Evolutionary conservation across 2,113 vertebrate genomes (phyloP).

Genomic region (Phylloscopus trochiloides): DNA sequence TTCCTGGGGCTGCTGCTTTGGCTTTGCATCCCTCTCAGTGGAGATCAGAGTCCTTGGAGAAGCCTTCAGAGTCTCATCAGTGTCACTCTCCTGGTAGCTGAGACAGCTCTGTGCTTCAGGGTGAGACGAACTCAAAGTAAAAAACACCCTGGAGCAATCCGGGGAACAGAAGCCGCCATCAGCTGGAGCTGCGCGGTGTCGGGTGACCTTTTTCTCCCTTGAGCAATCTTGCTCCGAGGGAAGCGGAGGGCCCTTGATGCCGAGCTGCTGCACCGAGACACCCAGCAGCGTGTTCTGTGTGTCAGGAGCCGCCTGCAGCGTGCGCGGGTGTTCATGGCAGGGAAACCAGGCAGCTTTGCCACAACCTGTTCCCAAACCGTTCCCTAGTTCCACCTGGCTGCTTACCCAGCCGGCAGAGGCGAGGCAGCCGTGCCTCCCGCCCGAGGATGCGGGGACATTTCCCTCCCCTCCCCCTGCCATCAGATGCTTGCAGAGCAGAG

Average conservation of each 20-base stretch:
- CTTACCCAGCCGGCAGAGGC: not conserved
- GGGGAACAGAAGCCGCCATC: not conserved
- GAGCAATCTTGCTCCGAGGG: not conserved
- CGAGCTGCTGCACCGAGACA: not conserved
- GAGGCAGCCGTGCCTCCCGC: not conserved
- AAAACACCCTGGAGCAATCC: not conserved
- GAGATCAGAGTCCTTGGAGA: not conserved
- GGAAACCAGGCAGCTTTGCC: not conserved
- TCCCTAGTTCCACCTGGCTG: not conserved
- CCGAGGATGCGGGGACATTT: not conserved
- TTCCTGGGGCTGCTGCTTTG: not conserved
- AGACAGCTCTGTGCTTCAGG: not conserved
- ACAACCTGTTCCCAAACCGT: not conserved
- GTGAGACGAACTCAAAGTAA: not conserved
- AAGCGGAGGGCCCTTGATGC: not conserved
- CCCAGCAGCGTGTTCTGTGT: not conserved
- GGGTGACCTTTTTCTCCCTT: not conserved
- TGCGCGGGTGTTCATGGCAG: not conserved
- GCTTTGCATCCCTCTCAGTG: not conserved
- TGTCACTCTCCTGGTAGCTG: not conserved
- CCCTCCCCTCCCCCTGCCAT: conserved; percentile 21
- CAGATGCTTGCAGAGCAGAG: conserved; percentile 34
- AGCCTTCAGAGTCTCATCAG: not conserved
- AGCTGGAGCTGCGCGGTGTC: not conserved
- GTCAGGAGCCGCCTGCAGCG: not conserved